These are phyloP conservation scores for Sebastes vulpes DNA, from an alignment of 2,797 vertebrate species.

Conservation along the genomic window DNA sequence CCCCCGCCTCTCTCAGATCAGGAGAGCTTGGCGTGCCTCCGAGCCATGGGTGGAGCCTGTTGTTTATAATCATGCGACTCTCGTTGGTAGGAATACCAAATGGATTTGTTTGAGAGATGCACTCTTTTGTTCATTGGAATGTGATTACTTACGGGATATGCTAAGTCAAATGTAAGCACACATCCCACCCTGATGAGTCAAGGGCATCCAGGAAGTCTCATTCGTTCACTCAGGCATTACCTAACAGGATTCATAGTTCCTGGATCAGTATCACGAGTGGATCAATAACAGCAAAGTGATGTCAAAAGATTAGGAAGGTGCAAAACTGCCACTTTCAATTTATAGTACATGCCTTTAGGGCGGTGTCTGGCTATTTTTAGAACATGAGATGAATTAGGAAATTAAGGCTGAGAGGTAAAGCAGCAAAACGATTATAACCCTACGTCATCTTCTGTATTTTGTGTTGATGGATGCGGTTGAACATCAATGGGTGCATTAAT, in stretches of 20 bases:
- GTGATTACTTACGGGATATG: constrained; percentile 10
- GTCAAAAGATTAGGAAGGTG: constrained; percentile 38
- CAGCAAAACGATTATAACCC: constrained; percentile 3
- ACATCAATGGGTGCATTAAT: constrained; percentile 2
- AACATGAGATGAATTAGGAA: constrained; percentile 33
- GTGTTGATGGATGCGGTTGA: constrained; percentile 17
- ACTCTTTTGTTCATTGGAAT: constrained; percentile 28
- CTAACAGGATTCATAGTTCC: too few species aligned
- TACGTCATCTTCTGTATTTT: not conserved
- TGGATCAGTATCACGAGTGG: constrained; percentile 24
- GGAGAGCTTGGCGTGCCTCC: not conserved
- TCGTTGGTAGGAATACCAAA: constrained; percentile 10
- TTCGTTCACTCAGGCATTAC: not conserved
- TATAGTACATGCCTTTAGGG: constrained; percentile 26
- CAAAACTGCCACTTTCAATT: constrained; percentile 54
- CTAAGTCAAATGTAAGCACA: not conserved
- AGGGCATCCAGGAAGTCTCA: constrained; percentile 65
- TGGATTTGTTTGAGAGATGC: constrained; percentile 7
- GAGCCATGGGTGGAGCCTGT: constrained; percentile 48
- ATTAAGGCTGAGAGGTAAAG: constrained; percentile 29
- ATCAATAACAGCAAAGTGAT: constrained; percentile 68
- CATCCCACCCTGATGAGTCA: constrained; percentile 58
- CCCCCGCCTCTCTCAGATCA: constrained; percentile 22
- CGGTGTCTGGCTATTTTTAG: constrained; percentile 52
- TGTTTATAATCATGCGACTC: constrained; percentile 46